These are phyloP conservation scores for Sebastiscus tertius DNA, from an alignment of 2,797 vertebrate genomes.

Conservation along the genomic window DNA sequence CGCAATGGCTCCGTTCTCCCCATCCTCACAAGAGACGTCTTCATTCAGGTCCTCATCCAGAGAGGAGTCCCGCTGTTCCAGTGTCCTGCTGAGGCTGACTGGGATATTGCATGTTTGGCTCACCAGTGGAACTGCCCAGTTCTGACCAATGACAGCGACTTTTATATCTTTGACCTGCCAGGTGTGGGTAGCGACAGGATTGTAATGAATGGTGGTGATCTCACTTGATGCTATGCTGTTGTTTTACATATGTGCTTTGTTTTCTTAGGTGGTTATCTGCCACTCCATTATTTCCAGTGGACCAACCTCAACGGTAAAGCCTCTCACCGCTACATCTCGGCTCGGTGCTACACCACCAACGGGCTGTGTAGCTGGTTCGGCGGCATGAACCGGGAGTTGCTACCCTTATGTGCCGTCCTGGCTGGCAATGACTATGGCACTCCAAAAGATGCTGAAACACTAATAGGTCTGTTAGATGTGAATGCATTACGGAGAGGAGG, in stretches of 20 bases:
- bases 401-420: conserved; percentile 91
- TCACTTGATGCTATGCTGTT: neutral
- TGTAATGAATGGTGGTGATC: neutral
- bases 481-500: conserved; percentile 40
- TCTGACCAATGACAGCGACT: conserved; percentile 94
- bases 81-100: conserved; percentile 92
- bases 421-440: conserved; percentile 90
- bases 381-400: conserved; percentile 80
- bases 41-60: conserved; percentile 87
- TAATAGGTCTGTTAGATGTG: conserved; percentile 75
- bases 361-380: conserved; percentile 87
- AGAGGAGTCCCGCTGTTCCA: conserved; percentile 87
- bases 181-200: conserved; percentile 62
- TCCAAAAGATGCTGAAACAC: conserved; percentile 74
- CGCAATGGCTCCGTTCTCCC: conserved; percentile 84
- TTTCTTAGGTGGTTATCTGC: conserved; percentile 86
- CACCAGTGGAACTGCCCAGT: conserved; percentile 92
- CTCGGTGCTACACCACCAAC: conserved; percentile 81
- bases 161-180: conserved; percentile 92
- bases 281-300: conserved; percentile 90
- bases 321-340: conserved; percentile 82
- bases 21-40: conserved; percentile 85
- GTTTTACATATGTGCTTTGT: conserved; percentile 6
- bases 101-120: conserved; percentile 92
- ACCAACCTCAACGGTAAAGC: conserved; percentile 72